Conservation (phyloP, 1,140 invertebrate genomes). For the Kradibia gibbosae region DNA sequence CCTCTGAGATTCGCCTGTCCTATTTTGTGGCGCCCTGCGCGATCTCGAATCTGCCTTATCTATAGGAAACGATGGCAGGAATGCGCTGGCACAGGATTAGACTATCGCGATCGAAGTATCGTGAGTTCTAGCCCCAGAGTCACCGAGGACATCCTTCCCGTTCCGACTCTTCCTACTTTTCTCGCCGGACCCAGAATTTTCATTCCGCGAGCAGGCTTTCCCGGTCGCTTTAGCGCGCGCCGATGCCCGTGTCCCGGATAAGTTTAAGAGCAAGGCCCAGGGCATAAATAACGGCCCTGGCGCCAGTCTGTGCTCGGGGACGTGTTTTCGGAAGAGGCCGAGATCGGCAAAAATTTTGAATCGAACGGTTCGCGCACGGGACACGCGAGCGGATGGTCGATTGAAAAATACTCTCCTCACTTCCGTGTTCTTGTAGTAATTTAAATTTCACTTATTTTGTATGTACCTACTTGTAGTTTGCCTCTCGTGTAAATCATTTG, state of each 20-base stretch:
- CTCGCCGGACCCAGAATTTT: too few species aligned
- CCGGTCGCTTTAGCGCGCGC: not conserved
- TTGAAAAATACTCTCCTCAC: not conserved
- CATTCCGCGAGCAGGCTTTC: too few species aligned
- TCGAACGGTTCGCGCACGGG: not conserved
- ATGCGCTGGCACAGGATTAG: too few species aligned
- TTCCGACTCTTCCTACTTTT: too few species aligned
- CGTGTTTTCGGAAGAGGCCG: not conserved
- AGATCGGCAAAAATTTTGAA: not conserved
- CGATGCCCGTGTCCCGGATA: not conserved
- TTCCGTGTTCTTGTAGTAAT: not conserved
- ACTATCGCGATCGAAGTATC: too few species aligned
- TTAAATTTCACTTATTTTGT: constrained; percentile 1
- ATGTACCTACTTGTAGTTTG: not conserved
- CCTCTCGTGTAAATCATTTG: not conserved
- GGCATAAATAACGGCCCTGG: not conserved
- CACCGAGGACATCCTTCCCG: too few species aligned
- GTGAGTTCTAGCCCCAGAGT: too few species aligned
- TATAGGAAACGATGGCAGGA: too few species aligned
- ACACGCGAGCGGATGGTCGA: not conserved
- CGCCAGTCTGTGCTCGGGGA: not conserved
- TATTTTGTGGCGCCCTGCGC: too few species aligned
- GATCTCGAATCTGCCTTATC: too few species aligned
- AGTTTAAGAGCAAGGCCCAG: not conserved
- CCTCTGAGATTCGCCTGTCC: too few species aligned